Evolutionary conservation across 1,140 invertebrate genomes (phyloP).

Genomic region (Drosophila pandora): DNA sequence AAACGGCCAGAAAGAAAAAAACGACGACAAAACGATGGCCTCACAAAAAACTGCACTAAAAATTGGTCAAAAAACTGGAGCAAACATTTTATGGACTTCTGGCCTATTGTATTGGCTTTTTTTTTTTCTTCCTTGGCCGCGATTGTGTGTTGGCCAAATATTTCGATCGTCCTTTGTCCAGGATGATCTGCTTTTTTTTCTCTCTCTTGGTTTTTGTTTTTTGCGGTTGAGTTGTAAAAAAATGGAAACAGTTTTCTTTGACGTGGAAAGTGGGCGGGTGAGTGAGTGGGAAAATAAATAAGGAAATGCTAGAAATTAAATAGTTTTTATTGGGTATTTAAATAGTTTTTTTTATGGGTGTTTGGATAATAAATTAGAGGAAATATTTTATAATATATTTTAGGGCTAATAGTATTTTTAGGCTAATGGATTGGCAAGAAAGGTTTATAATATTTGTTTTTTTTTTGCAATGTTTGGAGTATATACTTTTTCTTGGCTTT

Average conservation of each 20-base stretch:
- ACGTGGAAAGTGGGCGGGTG: neutral
- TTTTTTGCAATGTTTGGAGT: too few relatives aligned
- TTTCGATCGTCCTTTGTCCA: constrained; percentile 38
- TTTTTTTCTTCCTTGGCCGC: constrained; percentile 53
- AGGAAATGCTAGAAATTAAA: neutral
- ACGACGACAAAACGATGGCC: neutral
- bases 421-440: too few relatives aligned
- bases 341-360: neutral
- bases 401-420: too few relatives aligned
- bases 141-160: constrained; percentile 37
- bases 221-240: constrained; percentile 51
- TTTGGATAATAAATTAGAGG: too few relatives aligned
- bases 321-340: neutral
- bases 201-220: constrained; percentile 16
- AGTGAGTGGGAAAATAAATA: neutral
- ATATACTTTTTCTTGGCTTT: too few relatives aligned
- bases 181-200: constrained; percentile 24
- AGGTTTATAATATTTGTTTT: too few relatives aligned
- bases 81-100: constrained; percentile 60
- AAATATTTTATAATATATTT: too few relatives aligned
- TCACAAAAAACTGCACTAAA: constrained; percentile 83
- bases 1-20: constrained; percentile 19
- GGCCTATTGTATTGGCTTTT: constrained; percentile 50
- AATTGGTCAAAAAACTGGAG: constrained; percentile 83
- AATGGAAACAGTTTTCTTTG: constrained; percentile 17